A percentile compares a stretch with the other conserved stretches of the same genome.
Evolutionary conservation across 2,888 invertebrate genomes (phyloP).

Genomic region (Cheilosia vulpina): DNA sequence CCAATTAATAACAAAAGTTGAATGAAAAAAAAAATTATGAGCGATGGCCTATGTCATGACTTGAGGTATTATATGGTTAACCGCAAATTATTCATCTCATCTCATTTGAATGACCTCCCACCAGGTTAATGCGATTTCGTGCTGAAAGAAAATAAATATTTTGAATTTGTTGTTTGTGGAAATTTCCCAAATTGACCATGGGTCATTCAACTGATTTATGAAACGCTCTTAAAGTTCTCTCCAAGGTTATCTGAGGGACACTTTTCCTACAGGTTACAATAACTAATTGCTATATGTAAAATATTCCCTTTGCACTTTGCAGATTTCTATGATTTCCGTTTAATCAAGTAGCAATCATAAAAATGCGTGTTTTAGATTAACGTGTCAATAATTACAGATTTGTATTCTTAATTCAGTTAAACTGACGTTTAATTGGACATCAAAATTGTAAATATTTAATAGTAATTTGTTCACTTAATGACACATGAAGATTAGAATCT

Average conservation of each 20-base stretch:
- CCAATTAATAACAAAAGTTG: conserved; percentile 10
- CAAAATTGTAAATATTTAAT: conserved; percentile 25
- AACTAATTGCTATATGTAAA: no score
- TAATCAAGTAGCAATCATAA: no score
- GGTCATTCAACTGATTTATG: no score
- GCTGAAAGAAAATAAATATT: neutral
- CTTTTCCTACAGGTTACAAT: no score
- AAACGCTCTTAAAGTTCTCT: no score
- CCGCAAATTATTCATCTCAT: conserved; percentile 26
- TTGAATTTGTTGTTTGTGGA: neutral
- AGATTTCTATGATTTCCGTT: neutral
- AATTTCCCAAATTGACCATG: neutral
- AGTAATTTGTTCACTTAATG: conserved; percentile 15
- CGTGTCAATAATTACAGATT: conserved; percentile 5
- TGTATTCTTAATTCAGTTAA: conserved; percentile 9
- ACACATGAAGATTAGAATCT: conserved; percentile 7
- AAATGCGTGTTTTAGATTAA: neutral
- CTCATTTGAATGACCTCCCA: neutral
- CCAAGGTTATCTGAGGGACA: neutral
- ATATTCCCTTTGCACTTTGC: neutral
- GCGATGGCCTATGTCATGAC: neutral
- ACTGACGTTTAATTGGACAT: neutral
- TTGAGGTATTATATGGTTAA: conserved; percentile 20
- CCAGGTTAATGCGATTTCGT: neutral
- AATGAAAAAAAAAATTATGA: conserved; percentile 1